A percentile compares a stretch with the other conserved stretches of the same genome.
phyloP scores from a whole-genome alignment of 2,113 vertebrate genomes.

The Nothobranchius kuhntae region DNA sequence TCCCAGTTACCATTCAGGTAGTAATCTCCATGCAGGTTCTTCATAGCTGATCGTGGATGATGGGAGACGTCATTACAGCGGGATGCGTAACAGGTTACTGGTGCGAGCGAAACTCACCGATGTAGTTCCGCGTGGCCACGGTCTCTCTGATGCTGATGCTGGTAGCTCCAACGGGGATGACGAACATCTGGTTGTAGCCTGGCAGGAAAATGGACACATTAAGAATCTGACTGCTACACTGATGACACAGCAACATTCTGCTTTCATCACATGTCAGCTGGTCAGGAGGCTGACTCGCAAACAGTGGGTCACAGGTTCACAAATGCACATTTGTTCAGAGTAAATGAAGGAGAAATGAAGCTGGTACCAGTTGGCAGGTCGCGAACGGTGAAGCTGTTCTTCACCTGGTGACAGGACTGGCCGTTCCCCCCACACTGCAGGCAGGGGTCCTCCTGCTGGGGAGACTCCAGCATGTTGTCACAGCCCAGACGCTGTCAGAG shows the following conservation, averaged over 20 bases:
- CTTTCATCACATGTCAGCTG: too few relatives aligned
- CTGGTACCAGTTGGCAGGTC: constrained; percentile 85
- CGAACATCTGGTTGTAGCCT: constrained; percentile 97
- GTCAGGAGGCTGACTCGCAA: too few relatives aligned
- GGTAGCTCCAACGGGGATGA: constrained; percentile 89
- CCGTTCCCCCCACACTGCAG: constrained; percentile 91
- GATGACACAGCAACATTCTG: too few relatives aligned
- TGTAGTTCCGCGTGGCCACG: constrained; percentile 89
- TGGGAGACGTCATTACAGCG: not conserved
- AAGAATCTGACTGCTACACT: too few relatives aligned
- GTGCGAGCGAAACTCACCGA: constrained; percentile 77
- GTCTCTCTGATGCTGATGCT: constrained; percentile 88
- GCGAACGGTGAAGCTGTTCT: constrained; percentile 81
- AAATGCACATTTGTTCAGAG: too few relatives aligned
- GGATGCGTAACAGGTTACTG: not conserved
- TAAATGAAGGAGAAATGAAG: not conserved
- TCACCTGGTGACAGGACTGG: constrained; percentile 83
- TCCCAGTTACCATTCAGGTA: constrained; percentile 97
- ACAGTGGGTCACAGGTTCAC: too few relatives aligned
- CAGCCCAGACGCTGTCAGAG: constrained; percentile 86
- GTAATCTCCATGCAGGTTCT: constrained; percentile 88
- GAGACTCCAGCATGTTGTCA: constrained; percentile 89
- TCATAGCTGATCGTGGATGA: constrained; percentile 80
- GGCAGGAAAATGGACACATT: not conserved
- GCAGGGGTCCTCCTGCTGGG: constrained; percentile 90